Base-by-base conservation (phyloP, 2,797 vertebrate species). In the Enteromius unitaeniatus region DNA sequence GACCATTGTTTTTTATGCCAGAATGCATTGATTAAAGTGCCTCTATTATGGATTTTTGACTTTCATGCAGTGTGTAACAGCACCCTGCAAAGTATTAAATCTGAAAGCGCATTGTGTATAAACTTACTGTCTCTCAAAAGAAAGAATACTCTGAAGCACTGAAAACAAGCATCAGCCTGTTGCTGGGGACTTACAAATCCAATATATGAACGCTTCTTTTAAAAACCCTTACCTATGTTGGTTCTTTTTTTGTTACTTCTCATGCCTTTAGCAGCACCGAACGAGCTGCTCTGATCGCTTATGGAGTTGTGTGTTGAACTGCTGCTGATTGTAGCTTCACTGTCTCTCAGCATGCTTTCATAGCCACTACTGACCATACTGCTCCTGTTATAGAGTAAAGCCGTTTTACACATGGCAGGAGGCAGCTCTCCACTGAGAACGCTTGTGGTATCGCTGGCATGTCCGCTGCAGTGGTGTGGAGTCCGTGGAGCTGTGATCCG, bases 351-450 rank as follows among this genome's bases (percentile, higher is more conserved):
- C 95, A 99, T 95, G 93, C 98, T 99, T 92, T 97, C 97, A 0
- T 99, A 99, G 34, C 98, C 97, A 0, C 98, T 99, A 94, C 98
- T 99, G 79, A 98, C 96, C 17, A 95, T 92, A 0, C 97, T 99
- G 93, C 96, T 93, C 86, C 94, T 84, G 95, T 84, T 85, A 88
- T 97, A 99, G 85, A 99, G 96, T 51, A 99, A 92, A 0, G 97
- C 95, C 0, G 98, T 99, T 92, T 98, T 99, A 47, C 97, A 97
- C 98, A 99, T 99, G 85, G 98, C 98, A 0, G 98, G 98, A 0
- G 98, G 98, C 53, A 99, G 90, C 86, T 97, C 96, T 26, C 97
- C 97, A 0, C 97, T 98, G 86, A 98, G 88, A 65, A 98, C 95
- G 2, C 97, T 98, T 80, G 97, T 98, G 90, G 96, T 97, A 92